Evolutionary conservation across 92 coral and sea anemone species (phyloP).

Genomic region (Porites evermanni): DNA sequence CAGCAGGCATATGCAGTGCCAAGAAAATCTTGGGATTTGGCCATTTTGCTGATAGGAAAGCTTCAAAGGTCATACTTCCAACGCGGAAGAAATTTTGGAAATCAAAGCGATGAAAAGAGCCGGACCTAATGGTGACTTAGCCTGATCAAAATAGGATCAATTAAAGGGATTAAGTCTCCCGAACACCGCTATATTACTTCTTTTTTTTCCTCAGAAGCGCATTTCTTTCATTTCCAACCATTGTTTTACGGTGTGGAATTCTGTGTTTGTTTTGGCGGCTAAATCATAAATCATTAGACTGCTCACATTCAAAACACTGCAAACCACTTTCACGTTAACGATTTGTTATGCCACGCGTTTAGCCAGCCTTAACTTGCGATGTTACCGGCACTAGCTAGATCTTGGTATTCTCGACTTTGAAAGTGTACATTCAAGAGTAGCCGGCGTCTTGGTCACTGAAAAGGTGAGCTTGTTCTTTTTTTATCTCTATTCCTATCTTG

Average conservation of each 20-base stretch:
- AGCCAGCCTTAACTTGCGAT: constrained; percentile 28
- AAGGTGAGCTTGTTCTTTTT: constrained; percentile 6
- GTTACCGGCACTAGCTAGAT: not conserved
- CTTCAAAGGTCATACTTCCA: not conserved
- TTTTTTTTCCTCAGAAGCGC: not conserved
- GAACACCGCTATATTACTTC: not conserved
- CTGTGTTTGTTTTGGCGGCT: not conserved
- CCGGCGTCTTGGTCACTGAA: not conserved
- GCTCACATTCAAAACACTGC: not conserved
- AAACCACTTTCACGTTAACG: not conserved
- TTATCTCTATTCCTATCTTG: not conserved
- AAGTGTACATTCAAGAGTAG: not conserved
- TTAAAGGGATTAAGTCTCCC: not conserved
- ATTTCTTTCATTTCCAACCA: not conserved
- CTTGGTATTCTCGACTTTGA: not conserved
- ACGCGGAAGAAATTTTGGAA: not conserved
- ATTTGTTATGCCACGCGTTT: constrained; percentile 27
- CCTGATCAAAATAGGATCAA: not conserved
- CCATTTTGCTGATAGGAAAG: not conserved
- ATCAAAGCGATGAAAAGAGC: not conserved
- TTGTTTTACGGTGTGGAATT: not conserved
- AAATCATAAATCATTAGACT: no score
- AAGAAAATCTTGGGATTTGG: not conserved
- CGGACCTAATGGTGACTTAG: not conserved
- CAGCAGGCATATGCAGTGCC: no score